Evolutionary conservation across 2,797 vertebrate species (phyloP).

Genomic region (Gymnothorax javanicus): DNA sequence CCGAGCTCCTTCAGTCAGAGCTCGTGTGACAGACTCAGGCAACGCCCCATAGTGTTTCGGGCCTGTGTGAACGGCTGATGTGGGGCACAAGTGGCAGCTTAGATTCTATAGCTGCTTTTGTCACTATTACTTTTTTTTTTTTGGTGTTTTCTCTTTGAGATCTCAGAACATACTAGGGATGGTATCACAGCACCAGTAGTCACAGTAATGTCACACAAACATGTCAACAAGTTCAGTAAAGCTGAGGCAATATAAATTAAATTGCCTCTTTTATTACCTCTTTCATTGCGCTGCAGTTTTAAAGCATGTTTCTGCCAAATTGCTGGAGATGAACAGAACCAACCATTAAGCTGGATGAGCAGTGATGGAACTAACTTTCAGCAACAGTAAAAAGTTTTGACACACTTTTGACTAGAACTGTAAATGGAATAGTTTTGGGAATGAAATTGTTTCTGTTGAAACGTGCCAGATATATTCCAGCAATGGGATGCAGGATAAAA

Average conservation of each 20-base stretch:
- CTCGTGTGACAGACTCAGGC: conserved; percentile 5
- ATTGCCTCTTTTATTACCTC: too few relatives aligned
- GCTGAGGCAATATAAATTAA: too few relatives aligned
- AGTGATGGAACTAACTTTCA: conserved; percentile 29
- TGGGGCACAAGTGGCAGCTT: background rate
- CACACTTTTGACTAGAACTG: too few relatives aligned
- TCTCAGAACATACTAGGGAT: too few relatives aligned
- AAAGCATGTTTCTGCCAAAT: conserved; percentile 20
- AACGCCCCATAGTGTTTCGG: conserved; percentile 35
- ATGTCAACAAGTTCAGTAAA: too few relatives aligned
- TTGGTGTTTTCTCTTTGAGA: too few relatives aligned
- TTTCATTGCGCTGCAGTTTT: background rate
- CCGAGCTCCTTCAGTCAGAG: background rate
- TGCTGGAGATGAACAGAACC: conserved; percentile 32
- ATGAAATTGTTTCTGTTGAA: background rate
- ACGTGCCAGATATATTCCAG: too few relatives aligned
- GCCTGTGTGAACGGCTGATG: conserved; percentile 38
- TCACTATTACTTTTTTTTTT: too few relatives aligned
- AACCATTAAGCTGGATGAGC: conserved; percentile 28
- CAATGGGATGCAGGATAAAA: too few relatives aligned
- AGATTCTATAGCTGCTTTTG: conserved; percentile 21
- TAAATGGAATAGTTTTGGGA: too few relatives aligned
- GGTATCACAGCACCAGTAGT: too few relatives aligned
- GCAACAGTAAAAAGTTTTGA: conserved; percentile 27
- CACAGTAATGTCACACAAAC: too few relatives aligned